Evolutionary conservation across 2,113 vertebrate genomes (phyloP), one percentile per base, ranked within the genome.

Genomic region (Tyrannus savana): DNA sequence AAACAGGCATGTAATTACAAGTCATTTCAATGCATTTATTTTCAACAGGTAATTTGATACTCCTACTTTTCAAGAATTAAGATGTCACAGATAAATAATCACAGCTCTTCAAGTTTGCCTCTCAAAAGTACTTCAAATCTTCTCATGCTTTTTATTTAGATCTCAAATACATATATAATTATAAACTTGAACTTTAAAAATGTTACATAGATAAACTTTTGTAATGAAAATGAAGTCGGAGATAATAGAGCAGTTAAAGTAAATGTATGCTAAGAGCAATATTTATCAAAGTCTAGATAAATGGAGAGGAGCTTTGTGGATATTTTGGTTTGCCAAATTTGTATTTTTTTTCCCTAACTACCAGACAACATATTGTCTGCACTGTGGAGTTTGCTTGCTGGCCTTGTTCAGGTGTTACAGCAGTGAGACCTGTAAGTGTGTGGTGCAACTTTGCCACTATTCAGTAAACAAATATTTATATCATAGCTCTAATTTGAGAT

Each of bases 21-120:
- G 81, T 94, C 93, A 79, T 96, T 97, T 88, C 94, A 95, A 96
- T 90, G 97, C 50, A 89, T 88, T 96, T 96, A 75, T 96, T 97
- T 90, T 97, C 93, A 89, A 94, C 96, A 97, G 83, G 91, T 96
- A 97, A 97, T 97, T 96, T 91, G 84, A 97, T 94, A 96, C 86
- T 96, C 58, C 80, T 71, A 82, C 86, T 97, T 97, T 90, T 95
- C 94, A 93, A 95, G 95, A 96, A 97, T 97, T 96, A 97, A 96
- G 97, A 97, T 97, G 96, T 96, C 87, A 96, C 76, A 96, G 94
- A 96, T 95, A 92, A 97, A 97, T 95, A 97, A 97, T 95, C 90
- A 86, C 80, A 79, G 91, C n/a, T 82, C 81, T 95, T 97, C 94
- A 96, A 79, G 90, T 97, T 93, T 94, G 58, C 68, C 96, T 96